These are phyloP conservation scores for Acleris emargana DNA, from an alignment of 2,888 invertebrate genomes.

Conservation along the genomic window DNA sequence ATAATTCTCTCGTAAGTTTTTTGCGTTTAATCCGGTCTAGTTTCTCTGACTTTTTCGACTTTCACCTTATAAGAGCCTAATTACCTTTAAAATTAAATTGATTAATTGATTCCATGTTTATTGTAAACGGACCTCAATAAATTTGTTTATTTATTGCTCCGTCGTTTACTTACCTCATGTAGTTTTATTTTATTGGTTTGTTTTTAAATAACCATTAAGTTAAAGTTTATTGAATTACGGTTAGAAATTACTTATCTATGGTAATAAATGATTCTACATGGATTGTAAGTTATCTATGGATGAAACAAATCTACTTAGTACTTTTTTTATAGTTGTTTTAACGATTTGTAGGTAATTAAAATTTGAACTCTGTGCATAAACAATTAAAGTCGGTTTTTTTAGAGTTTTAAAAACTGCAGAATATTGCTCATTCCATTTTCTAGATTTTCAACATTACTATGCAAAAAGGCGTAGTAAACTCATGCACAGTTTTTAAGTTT, in stretches of 20 bases:
- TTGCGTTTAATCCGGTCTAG: conserved; percentile 5
- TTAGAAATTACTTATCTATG: conserved; percentile 7
- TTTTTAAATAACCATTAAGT: conserved; percentile 16
- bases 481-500: too few species aligned
- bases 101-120: conserved; percentile 21
- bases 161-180: conserved; percentile 7
- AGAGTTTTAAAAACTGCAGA: too few species aligned
- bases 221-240: conserved; percentile 7
- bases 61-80: conserved; percentile 12
- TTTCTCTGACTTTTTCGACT: conserved; percentile 1
- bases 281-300: conserved; percentile 1
- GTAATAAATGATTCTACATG: not conserved
- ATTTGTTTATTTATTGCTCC: conserved; percentile 15
- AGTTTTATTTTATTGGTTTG: conserved; percentile 24
- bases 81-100: conserved; percentile 12
- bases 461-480: too few species aligned
- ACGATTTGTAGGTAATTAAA: not conserved
- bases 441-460: too few species aligned
- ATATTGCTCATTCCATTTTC: too few species aligned
- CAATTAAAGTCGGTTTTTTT: too few species aligned
- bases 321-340: not conserved
- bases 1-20: too few species aligned
- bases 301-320: not conserved
- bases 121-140: conserved; percentile 22
- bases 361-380: not conserved